Percentiles rank a stretch among this genome's conserved stretches.
Evolutionary conservation across 2,113 vertebrate species (phyloP).

Genomic region (Scomber japonicus): DNA sequence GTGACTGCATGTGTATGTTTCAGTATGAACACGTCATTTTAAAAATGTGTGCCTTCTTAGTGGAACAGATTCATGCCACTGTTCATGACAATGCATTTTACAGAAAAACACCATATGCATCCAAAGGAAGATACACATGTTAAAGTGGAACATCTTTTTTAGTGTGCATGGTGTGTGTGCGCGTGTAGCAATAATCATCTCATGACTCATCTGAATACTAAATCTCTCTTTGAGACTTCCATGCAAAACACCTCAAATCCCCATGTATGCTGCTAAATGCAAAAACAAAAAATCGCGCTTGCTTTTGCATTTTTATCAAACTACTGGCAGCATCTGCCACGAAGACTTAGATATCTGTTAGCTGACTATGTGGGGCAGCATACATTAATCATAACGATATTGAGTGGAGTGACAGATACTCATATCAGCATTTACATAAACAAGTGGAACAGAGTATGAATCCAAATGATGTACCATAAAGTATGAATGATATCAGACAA

Average conservation of each 20-base stretch:
- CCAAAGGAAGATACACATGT: slow-evolving; percentile 2
- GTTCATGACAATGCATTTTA: slow-evolving; percentile 31
- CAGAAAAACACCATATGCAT: slow-evolving; percentile 15
- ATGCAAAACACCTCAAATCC: slow-evolving; percentile 57
- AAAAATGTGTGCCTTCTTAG: slow-evolving; percentile 13
- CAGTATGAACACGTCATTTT: background rate
- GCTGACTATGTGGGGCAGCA: slow-evolving; percentile 71
- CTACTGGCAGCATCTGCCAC: slow-evolving; percentile 51
- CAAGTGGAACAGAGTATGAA: slow-evolving; percentile 66
- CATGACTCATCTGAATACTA: slow-evolving; percentile 60
- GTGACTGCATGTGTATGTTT: background rate
- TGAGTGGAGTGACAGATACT: slow-evolving; percentile 71
- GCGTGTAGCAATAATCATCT: slow-evolving; percentile 33
- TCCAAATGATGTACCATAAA: slow-evolving; percentile 63
- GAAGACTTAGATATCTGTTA: slow-evolving; percentile 48
- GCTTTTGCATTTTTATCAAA: slow-evolving; percentile 62
- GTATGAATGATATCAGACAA: slow-evolving; percentile 61
- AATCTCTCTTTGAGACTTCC: slow-evolving; percentile 38
- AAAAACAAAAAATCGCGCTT: slow-evolving; percentile 49
- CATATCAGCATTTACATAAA: slow-evolving; percentile 80
- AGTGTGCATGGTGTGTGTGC: background rate
- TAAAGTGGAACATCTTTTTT: slow-evolving; percentile 9
- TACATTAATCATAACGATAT: slow-evolving; percentile 77
- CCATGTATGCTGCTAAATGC: slow-evolving; percentile 29
- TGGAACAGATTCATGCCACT: slow-evolving; percentile 6